Evolutionary conservation across 2,113 vertebrate species (phyloP), one percentile per base, ranked within the genome.

Genomic region (Toxostoma redivivum): DNA sequence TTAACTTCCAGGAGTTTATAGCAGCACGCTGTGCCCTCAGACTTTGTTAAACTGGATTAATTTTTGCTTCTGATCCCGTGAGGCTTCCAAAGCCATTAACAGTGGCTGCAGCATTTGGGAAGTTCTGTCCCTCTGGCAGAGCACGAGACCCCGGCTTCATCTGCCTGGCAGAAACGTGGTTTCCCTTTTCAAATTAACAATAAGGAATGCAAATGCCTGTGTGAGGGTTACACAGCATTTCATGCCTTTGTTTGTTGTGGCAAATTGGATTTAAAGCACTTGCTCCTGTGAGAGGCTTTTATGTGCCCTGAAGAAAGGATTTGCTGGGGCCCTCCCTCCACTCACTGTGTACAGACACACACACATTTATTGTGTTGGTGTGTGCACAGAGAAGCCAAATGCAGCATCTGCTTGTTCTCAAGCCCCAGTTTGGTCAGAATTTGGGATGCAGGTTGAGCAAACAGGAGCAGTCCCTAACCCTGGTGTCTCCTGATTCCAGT

Each of bases 351-450:
- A 5, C 42, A 57, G 2, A 62, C 35, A 71, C 35, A 74, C 11
- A 16, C 10, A 28, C 14, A 5, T 0, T 2, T 0, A 0, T 11
- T 6, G 2, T 30, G 44, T 13, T 10, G 35, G 40, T 16, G 40
- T 11, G 2, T 4, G 35, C 13, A 2, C 1, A 2, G n/a, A 33
- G 65, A 3, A 12, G 11, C 10, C 16, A 2, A 0, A 8, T 2
- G 61, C 53, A 0, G 8, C n/a, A 13, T 48, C 9, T 28, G n/a
- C 45, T 37, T 1, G 12, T 27, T 40, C 18, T 3, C 19, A 3
- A 14, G 65, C 60, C 78, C 44, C 53, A 25, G 5, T 18, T 66
- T 22, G 45, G 60, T 19, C 31, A 2, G 35, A 3, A 4, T 25
- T 11, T 3, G 61, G 18, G 48, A 1, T 14, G 50, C 28, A 5